These are phyloP conservation scores for Cryptotermes secundus DNA, from an alignment of 1,140 invertebrate species.

Conservation along the genomic window DNA sequence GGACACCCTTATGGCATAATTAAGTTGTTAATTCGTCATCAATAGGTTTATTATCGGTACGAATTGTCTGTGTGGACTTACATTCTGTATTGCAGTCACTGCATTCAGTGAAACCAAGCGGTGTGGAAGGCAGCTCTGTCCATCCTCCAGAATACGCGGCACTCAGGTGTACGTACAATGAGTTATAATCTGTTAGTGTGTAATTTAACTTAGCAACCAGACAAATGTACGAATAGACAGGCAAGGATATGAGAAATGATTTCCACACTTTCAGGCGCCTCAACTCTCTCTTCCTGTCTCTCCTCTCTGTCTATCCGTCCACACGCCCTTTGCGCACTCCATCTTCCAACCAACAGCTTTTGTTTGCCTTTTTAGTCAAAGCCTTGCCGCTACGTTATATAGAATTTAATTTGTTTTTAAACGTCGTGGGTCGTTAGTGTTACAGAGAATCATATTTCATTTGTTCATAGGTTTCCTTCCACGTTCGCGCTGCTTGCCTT, in stretches of 20 bases:
- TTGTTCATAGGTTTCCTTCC: background rate
- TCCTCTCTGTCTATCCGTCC: background rate
- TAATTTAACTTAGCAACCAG: background rate
- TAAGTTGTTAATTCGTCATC: too few relatives aligned
- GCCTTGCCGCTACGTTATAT: background rate
- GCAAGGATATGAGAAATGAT: background rate
- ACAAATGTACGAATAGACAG: background rate
- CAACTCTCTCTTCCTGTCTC: background rate
- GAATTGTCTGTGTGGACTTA: background rate
- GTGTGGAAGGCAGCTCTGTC: too few relatives aligned
- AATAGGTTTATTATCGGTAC: too few relatives aligned
- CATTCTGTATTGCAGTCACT: too few relatives aligned
- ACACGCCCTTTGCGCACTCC: background rate
- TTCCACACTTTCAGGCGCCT: background rate
- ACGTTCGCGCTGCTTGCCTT: background rate
- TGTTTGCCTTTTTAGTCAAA: background rate
- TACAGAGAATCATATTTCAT: background rate
- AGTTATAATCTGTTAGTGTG: background rate
- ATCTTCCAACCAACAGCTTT: background rate
- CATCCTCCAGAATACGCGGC: too few relatives aligned
- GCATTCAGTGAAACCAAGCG: too few relatives aligned
- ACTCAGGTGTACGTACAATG: too few relatives aligned
- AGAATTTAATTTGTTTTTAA: conserved; percentile 13
- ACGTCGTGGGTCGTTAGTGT: conserved; percentile 17
- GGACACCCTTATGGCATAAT: too few relatives aligned